Percentiles rank a stretch among this genome's conserved stretches.
Conservation (phyloP, 2,797 vertebrate species). For the Mastacembelus armatus region DNA sequence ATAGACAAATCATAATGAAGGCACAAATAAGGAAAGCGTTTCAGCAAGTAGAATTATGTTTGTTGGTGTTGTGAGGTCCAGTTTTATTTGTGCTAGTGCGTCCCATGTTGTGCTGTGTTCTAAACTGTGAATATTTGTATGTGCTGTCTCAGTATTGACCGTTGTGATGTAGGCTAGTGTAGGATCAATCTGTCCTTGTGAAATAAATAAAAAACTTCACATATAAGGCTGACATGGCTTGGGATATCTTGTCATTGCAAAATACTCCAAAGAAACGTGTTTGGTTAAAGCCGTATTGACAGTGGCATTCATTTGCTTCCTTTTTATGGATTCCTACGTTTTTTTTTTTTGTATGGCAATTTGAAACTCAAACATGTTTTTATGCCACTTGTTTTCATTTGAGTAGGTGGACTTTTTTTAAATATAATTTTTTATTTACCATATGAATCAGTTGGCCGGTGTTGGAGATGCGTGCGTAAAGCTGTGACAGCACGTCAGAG, state of each 20-base stretch:
- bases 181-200: conserved; percentile 80
- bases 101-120: conserved; percentile 82
- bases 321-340: not conserved
- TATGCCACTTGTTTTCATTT: not conserved
- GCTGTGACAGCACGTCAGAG: not conserved
- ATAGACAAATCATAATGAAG: conserved; percentile 82
- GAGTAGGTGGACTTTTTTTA: not conserved
- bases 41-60: conserved; percentile 68
- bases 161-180: conserved; percentile 80
- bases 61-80: conserved; percentile 66
- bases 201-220: conserved; percentile 81
- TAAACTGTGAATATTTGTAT: conserved; percentile 87
- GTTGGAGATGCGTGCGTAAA: conserved; percentile 44
- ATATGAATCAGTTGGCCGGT: not conserved
- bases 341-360: conserved; percentile 3
- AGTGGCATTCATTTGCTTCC: not conserved
- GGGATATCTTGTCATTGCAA: conserved; percentile 50
- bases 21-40: conserved; percentile 78
- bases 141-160: conserved; percentile 82
- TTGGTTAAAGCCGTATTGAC: conserved; percentile 18
- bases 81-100: conserved; percentile 80
- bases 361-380: not conserved
- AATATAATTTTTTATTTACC: not conserved
- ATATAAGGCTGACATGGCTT: conserved; percentile 66
- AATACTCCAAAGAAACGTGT: conserved; percentile 21